phyloP scores from a whole-genome alignment of 1,140 invertebrate genomes.

The Zaprionus nigranus region DNA sequence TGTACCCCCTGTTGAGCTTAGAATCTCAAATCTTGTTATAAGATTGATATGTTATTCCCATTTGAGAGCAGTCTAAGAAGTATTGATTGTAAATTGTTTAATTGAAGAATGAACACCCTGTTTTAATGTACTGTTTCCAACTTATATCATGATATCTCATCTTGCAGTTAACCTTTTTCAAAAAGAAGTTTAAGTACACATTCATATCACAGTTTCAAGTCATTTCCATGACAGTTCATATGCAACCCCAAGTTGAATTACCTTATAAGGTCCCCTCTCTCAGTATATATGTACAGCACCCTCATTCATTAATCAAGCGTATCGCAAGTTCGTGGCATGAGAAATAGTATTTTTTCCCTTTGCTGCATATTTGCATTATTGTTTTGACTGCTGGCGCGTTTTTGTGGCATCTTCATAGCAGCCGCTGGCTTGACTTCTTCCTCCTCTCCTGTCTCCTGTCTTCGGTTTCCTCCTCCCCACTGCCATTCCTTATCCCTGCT shows the following conservation, averaged over 20 bases:
- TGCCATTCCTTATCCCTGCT: background rate
- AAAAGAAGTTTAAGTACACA: background rate
- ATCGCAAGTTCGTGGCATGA: slow-evolving; percentile 14
- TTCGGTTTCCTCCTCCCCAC: background rate
- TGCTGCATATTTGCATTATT: slow-evolving; percentile 74
- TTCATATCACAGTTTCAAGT: background rate
- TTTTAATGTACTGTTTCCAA: background rate
- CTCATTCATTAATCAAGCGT: slow-evolving; percentile 24
- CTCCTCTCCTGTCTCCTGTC: too few relatives aligned
- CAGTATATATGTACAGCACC: background rate
- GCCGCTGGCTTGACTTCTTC: slow-evolving; percentile 6
- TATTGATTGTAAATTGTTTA: too few relatives aligned
- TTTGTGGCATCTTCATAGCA: slow-evolving; percentile 53
- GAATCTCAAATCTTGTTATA: too few relatives aligned
- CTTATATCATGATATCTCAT: background rate
- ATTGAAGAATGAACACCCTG: too few relatives aligned
- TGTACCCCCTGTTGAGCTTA: too few relatives aligned
- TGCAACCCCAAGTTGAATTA: background rate
- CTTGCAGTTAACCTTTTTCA: background rate
- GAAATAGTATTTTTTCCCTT: slow-evolving; percentile 9
- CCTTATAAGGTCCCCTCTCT: background rate
- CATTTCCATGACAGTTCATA: background rate
- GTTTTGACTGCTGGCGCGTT: slow-evolving; percentile 72
- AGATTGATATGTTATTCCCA: too few relatives aligned
- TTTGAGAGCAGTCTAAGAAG: too few relatives aligned